Evolutionary conservation across 2,888 invertebrate genomes (phyloP), one percentile per base, ranked within the genome.

Genomic region (Epistrophe eligans): DNA sequence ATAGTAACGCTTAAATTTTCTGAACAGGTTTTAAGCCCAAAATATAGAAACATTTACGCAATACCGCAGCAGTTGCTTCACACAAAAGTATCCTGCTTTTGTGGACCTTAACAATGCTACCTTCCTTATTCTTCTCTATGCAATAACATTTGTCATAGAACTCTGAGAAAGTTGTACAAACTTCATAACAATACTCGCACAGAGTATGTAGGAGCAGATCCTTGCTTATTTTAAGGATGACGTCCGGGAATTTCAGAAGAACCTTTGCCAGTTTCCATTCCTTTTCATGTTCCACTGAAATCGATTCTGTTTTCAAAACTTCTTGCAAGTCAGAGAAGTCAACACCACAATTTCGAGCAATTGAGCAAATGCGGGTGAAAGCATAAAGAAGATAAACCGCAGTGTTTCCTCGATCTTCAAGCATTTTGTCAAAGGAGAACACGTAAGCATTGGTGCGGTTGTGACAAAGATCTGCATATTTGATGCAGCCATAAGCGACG

Each of bases 141-240:
- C 99, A 99, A 91, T 99, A 99, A 93, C 99, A 99, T 90, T 94
- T 96, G 91, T 99, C 99, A 93, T 99, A 99, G 93, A 99, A 99
- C 92, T 99, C 99, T 0, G 98, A 96, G 92, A 99, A 99, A 2
- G 96, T 95, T 7, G 97, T 96, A n/a, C 97, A 95, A 76, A 99
- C 95, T 91, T 99, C 99, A 93, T 98, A 99, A 88, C 99, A 94
- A 92, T 96, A 99, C 91, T 99, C 99, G 92, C 99, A 99, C 38
- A 99, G 93, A 71, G 95, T 95, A 93, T 99, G 98, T 73, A 98
- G 91, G 87, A 95, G 95, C 35, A 99, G 93, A 91, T 98, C 97
- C 89, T 95, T 96, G 0, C 97, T 94, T 45, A 98, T 96, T 92
- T 96, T 97, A 0, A 96, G 91, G 55, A 99, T 94, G 5, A 98